Percentiles rank a stretch among this genome's conserved stretches.
Evolutionary conservation across 2,113 vertebrate species (phyloP).

Genomic region (Physeter macrocephalus): DNA sequence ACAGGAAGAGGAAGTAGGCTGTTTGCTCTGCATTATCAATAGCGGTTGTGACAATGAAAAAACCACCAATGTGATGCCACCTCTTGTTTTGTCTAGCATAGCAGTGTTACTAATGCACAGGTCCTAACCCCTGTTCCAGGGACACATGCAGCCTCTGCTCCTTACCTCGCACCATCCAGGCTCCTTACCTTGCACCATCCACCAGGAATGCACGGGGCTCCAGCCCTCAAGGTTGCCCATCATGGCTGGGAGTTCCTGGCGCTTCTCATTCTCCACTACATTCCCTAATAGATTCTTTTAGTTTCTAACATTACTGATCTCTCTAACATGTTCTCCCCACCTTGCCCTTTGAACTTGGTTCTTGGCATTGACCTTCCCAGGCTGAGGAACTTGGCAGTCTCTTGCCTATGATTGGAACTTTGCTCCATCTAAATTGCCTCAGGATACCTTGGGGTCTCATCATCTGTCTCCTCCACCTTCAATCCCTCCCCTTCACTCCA

Average conservation of each 20-base stretch:
- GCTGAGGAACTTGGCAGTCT: background rate
- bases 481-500: background rate
- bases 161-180: background rate
- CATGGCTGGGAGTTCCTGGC: accelerated
- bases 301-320: background rate
- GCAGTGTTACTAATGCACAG: accelerated
- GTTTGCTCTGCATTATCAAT: background rate
- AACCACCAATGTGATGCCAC: background rate
- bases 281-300: background rate
- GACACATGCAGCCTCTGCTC: accelerated
- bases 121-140: background rate
- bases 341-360: background rate
- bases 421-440: background rate
- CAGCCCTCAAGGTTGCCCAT: background rate
- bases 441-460: background rate
- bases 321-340: background rate
- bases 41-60: background rate
- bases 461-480: background rate
- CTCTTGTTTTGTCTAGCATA: background rate
- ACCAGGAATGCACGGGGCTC: accelerated
- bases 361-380: background rate
- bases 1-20: background rate
- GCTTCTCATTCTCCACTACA: too few relatives aligned
- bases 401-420: background rate
- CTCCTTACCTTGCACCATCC: background rate